Percentiles rank a stretch among this genome's conserved stretches.
phyloP scores from a whole-genome alignment of 1,140 invertebrate species.

The Sitobion miscanthi region DNA sequence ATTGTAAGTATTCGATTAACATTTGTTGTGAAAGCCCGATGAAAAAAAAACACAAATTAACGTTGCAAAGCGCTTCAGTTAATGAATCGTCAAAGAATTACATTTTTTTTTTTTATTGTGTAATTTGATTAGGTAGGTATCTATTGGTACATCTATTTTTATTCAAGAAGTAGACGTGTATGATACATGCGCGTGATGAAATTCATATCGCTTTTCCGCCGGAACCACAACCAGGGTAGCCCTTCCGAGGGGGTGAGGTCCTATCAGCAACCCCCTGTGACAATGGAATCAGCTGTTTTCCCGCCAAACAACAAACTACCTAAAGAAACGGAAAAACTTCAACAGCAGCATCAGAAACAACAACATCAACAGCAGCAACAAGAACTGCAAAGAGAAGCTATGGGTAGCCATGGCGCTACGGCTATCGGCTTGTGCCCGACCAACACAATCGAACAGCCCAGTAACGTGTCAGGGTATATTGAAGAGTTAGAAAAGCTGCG shows the following conservation, averaged over 20 bases:
- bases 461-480: background rate
- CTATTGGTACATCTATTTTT: constrained; percentile 14
- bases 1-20: constrained; percentile 27
- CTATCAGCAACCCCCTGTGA: constrained; percentile 53
- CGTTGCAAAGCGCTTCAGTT: background rate
- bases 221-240: constrained; percentile 54
- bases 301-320: constrained; percentile 55
- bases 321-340: constrained; percentile 44
- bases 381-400: background rate
- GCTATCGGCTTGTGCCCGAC: background rate
- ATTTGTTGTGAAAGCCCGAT: background rate
- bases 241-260: constrained; percentile 49
- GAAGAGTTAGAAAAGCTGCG: constrained; percentile 41
- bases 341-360: background rate
- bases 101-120: constrained; percentile 3
- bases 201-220: constrained; percentile 55
- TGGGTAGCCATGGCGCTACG: constrained; percentile 21
- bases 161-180: background rate
- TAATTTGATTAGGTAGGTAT: background rate
- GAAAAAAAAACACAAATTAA: constrained; percentile 19
- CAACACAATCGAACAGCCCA: background rate
- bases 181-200: constrained; percentile 39
- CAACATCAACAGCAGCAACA: background rate
- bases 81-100: background rate
- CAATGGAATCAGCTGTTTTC: constrained; percentile 57